A percentile compares a stretch with the other conserved stretches of the same genome.
Conservation (phyloP, 2,113 vertebrate species). For the Heteronetta atricapilla region DNA sequence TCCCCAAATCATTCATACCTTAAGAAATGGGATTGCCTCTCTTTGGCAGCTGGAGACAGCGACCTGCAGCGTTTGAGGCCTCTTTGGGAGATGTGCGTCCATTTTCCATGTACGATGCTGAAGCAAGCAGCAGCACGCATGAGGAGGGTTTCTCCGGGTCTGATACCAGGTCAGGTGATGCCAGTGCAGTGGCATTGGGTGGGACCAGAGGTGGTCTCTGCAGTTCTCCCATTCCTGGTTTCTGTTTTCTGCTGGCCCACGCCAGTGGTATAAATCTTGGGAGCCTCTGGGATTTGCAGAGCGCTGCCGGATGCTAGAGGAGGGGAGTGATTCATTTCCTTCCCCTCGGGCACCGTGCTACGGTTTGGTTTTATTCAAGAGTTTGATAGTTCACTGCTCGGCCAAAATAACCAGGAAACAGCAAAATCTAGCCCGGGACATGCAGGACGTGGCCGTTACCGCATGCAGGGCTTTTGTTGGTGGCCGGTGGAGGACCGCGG, state of each 20-base stretch:
- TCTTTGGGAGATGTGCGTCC: not conserved
- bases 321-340: not conserved
- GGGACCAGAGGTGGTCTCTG: not conserved
- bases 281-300: not conserved
- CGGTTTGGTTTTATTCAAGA: constrained; percentile 1
- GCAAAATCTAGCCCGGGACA: not conserved
- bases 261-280: not conserved
- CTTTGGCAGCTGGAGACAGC: accelerated
- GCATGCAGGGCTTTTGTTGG: not conserved
- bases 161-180: too few relatives aligned
- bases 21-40: accelerated
- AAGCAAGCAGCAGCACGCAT: not conserved
- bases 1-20: not conserved
- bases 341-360: not conserved
- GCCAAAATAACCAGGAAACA: not conserved
- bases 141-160: not conserved
- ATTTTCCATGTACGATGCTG: not conserved
- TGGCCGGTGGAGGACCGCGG: accelerated
- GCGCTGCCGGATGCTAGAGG: not conserved
- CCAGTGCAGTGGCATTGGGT: not conserved
- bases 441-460: not conserved
- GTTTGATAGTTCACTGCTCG: not conserved
- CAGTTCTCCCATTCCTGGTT: not conserved
- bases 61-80: not conserved
- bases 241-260: not conserved